Conservation (phyloP, 2,888 invertebrate genomes). For the Argynnis bischoffii region DNA sequence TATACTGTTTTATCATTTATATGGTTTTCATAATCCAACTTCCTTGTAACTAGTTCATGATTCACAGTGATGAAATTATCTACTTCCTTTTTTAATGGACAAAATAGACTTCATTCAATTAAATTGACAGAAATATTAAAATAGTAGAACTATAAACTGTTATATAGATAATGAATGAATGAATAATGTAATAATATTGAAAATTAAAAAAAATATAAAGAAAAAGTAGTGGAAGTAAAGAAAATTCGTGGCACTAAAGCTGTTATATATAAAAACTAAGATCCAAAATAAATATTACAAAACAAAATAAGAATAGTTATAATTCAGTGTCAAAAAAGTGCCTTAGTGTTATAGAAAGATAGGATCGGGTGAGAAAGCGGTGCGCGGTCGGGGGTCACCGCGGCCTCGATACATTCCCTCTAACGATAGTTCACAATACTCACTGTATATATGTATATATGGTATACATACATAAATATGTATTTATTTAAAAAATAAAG, state of each 20-base stretch:
- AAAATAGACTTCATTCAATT: no score
- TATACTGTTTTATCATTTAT: constrained; percentile 16
- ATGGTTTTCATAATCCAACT: not conserved
- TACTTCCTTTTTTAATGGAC: no score
- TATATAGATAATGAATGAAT: no score
- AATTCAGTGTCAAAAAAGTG: constrained; percentile 49
- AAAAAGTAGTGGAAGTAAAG: no score
- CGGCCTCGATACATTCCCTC: constrained; percentile 67
- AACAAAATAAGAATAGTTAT: constrained; percentile 27
- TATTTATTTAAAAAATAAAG: not conserved
- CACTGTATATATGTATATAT: not conserved
- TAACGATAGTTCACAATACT: constrained; percentile 39
- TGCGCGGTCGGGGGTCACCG: constrained; percentile 67
- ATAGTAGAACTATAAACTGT: no score
- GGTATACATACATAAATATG: no score
- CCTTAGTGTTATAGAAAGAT: constrained; percentile 58
- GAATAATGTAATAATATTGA: no score
- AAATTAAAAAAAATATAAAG: no score
- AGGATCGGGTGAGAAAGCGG: constrained; percentile 75
- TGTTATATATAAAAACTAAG: not conserved
- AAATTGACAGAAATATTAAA: no score
- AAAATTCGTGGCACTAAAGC: not conserved
- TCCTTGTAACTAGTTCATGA: no score
- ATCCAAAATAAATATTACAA: constrained; percentile 3
- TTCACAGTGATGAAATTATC: no score